These are phyloP conservation scores for Erpetoichthys calabaricus DNA, from an alignment of 2,797 vertebrate genomes.

Conservation along the genomic window DNA sequence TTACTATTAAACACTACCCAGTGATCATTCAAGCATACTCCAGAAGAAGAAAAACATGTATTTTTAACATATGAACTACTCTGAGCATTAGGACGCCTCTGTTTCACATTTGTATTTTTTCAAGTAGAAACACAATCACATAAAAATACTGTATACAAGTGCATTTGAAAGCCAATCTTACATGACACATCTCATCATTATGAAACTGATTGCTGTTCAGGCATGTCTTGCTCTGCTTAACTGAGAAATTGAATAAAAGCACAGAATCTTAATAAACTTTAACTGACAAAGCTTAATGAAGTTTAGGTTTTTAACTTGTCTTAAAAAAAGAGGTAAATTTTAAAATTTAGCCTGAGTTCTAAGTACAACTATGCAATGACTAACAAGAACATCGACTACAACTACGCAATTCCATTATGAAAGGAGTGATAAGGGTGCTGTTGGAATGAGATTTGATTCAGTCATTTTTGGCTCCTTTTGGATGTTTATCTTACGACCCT, in stretches of 20 bases:
- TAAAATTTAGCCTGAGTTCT: conserved; percentile 8
- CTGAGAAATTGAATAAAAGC: conserved; percentile 12
- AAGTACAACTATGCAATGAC: conserved; percentile 8
- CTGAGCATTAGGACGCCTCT: no score
- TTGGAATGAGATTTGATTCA: conserved; percentile 18
- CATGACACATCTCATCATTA: no score
- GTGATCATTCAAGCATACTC: no score
- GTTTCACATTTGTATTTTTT: no score
- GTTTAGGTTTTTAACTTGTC: conserved; percentile 7
- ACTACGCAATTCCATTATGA: conserved; percentile 11
- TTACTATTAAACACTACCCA: no score
- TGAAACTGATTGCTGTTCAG: no score
- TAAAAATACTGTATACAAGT: no score
- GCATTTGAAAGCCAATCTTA: no score
- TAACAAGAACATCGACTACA: conserved; percentile 8
- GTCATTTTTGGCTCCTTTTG: conserved; percentile 15
- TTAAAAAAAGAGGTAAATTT: conserved; percentile 15
- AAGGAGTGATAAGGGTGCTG: conserved; percentile 12
- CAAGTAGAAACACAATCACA: no score
- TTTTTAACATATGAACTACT: no score
- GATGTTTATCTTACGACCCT: conserved; percentile 15
- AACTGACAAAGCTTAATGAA: conserved; percentile 12
- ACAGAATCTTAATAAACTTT: conserved; percentile 12
- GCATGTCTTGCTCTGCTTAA: no score
- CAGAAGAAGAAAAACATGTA: no score